Evolutionary conservation across 2,797 vertebrate species (phyloP), one percentile per base, ranked within the genome.

Genomic region (Megalops cyprinoides): DNA sequence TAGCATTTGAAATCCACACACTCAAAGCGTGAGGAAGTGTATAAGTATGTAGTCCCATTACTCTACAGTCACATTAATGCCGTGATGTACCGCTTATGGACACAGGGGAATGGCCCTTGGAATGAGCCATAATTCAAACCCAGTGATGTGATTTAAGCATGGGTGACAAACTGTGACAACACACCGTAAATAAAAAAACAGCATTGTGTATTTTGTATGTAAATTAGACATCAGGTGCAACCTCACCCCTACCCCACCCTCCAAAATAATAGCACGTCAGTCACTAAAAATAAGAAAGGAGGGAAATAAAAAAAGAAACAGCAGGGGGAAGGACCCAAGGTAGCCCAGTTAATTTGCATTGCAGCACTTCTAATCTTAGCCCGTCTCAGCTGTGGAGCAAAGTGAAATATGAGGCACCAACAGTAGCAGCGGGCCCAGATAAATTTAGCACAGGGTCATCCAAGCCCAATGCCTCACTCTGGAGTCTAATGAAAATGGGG

Each of bases 321-420:
- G 58, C 23, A n/a, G 58, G 51, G 51, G 51, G 51, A 53, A 31
- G 58, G 58, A 31, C 58, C 58, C 5, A 34, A 67, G 62, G 34
- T 39, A 37, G 62, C 62, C 62, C 62, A 67, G 62, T 39, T 67
- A 67, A 67, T 67, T 67, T 67, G 34, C 62, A 37, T 10, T 34
- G 14, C 62, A 37, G 62, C 62, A 67, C 31, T 67, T 67, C 62
- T 67, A 67, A 67, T 67, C 62, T 67, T 67, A 37, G 34, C 62
- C 4, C 34, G 9, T 9, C 58, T 62, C 58, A 31, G 10, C n/a
- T 31, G n/a, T 28, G n/a, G 25, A 28, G 58, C 58, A 9, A n/a
- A 12, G 6, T 62, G 58, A 62, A 62, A 62, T 62, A 62, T 62
- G 58, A 62, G 58, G n/a, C 58, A 10, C n/a, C 58, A 28, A 31